Evolutionary conservation across 53 echinoderm and acorn worm genomes (phyloP), one percentile per base, ranked within the genome.

Genomic region (Holothuria leucospilota): DNA sequence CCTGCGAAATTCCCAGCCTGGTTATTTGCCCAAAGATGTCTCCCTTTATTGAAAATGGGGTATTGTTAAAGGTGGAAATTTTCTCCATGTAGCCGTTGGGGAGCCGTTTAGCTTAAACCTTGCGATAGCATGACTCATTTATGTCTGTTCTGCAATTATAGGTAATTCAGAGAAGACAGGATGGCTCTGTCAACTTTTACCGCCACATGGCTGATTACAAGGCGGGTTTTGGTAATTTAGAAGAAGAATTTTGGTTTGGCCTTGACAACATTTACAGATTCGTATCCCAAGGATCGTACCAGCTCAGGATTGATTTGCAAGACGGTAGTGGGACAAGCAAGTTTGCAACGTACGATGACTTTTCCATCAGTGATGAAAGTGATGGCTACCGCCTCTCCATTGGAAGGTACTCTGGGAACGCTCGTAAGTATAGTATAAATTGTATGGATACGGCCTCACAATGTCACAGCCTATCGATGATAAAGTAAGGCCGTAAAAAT

Each of bases 281-380:
- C 6, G 59, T 61, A 21, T 80, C 80, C 29, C 38, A 25, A 29
- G 61, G 38, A 0, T 20, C 34, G 6, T 61, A 60, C 26, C 60
- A 80, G 18, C 61, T 59, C 56, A 28, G 61, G 28, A 80, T 78
- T 56, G 78, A 78, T 56, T 56, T 78, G 78, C 49, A 28, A 41
- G 51, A 52, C 7, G 41, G 21, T 4, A 24, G 6, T 6, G 52
- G 53, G 12, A 18, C 23, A 27, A 52, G 78, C 28, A 78, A 78
- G 25, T 56, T 59, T n/a, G 61, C 80, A n/a, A 61, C 38, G 16
- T 80, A 80, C 60, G 59, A n/a, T 51, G 34, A 78, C 8, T 78
- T 78, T 24, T n/a, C 60, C 28, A 51, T 78, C 78, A 78, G 78
- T 78, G 78, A 78, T 25, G 78, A 78, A 28, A 78, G 78, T 20